Evolutionary conservation across 2,888 invertebrate genomes (phyloP), one percentile per base, ranked within the genome.

Genomic region (Biston stratarius): DNA sequence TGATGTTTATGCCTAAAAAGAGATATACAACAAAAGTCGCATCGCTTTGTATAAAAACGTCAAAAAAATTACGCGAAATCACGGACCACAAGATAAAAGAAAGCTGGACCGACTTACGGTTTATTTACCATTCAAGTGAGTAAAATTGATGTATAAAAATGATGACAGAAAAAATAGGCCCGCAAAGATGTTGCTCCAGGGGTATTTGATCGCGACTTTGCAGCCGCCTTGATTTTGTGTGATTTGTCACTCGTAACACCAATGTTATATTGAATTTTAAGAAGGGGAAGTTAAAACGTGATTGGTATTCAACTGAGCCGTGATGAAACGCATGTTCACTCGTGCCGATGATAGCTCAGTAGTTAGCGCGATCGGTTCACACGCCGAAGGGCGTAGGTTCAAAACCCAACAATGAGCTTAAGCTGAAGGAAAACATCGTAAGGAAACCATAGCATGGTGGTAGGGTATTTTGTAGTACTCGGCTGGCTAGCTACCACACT

Each of bases 91-190:
- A 57, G 66, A 66, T 66, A 66, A 58, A 66, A 61, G 66, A 58
- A 70, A 67, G 61, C 59, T 64, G 64, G 69, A 40, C 62, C 56
- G 58, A 60, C 24, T 59, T 61, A 62, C 59, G 64, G 55, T 70
- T 69, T 74, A 67, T 71, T 69, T 74, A 63, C 63, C 65, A 70
- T 66, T 64, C 70, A 67, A 65, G 72, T 66, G 67, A 59, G 66
- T 64, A 61, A 70, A 70, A 72, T 69, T 64, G 67, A 64, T 67
- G 33, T 65, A 67, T 63, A 55, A 64, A 61, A 69, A 70, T 64
- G 33, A 65, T 71, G 56, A 60, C 48, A 52, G 51, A 52, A 56
- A 24, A 67, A 69, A 65, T 61, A 49, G 52, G 44, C 49, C 44
- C 38, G 49, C 48, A 12, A 47, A 34, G 24, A 47, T n/a, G 12